Evolutionary conservation across 2,113 vertebrate species (phyloP), one percentile per base, ranked within the genome.

Genomic region (Hippolais icterina): DNA sequence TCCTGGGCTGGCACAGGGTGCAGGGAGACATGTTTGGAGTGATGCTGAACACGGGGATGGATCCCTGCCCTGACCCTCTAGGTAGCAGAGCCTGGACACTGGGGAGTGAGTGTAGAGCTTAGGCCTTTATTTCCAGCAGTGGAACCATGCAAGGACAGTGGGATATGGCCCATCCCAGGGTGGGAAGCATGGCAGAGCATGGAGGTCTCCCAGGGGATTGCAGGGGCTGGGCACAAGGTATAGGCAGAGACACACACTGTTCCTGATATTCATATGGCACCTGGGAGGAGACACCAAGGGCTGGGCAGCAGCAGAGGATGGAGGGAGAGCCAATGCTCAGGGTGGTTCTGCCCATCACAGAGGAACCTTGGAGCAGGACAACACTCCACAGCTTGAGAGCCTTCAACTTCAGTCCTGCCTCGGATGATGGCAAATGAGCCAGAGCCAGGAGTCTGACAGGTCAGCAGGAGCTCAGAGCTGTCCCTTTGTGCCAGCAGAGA

Each of bases 71-170:
- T 2, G 2, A 37, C 35, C 24, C 41, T 8, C 37, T 3, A 49
- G 13, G 15, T 9, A 71, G 20, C 53, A 65, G 28, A 93, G 42
- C 25, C 49, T 46, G 54, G 68, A 94, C 3, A 0, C 85, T 33
- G n/a, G 31, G 4, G 15, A 31, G 35, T 0, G 3, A 41, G 7
- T 71, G 54, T 37, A 86, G 88, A 92, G 71, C 66, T 94, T 56
- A 79, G 57, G 53, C 33, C 83, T 97, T 97, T 97, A 97, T 95
- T 97, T 93, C 37, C 69, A 71, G 65, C 49, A 61, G 59, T 0
- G 14, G 82, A 54, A 23, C 74, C 13, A 29, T 0, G 0, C 3
- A 15, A 49, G 61, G 49, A 79, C 7, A 46, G 65, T 3, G 4
- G 65, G 74, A 71, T 60, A 8, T 1, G 25, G 31, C 69, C 52